A percentile compares a stretch with the other conserved stretches of the same genome.
Conservation (phyloP, 2,113 vertebrate genomes). For the Heptranchias perlo region DNA sequence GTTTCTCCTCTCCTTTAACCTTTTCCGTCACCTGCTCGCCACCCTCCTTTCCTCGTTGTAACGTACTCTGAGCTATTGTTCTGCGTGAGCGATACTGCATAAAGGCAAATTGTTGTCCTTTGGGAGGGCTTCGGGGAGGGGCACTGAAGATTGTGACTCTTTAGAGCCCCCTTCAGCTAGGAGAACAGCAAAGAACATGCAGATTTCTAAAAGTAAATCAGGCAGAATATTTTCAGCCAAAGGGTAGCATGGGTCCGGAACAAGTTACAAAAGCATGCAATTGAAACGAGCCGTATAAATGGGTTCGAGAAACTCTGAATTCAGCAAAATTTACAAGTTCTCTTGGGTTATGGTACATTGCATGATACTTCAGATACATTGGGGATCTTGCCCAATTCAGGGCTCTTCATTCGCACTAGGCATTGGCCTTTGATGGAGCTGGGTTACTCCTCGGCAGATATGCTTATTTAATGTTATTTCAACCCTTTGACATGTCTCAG, state of each 20-base stretch:
- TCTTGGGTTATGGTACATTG: no score
- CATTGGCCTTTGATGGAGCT: no score
- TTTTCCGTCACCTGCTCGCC: not conserved
- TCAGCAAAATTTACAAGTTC: not conserved
- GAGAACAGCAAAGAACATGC: not conserved
- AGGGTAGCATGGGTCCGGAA: not conserved
- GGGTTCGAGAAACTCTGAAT: not conserved
- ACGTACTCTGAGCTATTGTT: not conserved
- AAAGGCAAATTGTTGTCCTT: not conserved
- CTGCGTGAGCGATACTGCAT: not conserved
- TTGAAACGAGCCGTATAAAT: not conserved
- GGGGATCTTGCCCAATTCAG: no score
- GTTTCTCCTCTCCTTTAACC: constrained; percentile 48
- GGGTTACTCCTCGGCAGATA: no score
- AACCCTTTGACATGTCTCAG: not conserved
- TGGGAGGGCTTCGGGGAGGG: not conserved
- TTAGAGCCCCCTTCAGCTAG: not conserved
- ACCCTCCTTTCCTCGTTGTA: not conserved
- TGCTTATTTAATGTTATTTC: not conserved
- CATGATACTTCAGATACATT: no score
- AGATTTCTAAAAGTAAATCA: not conserved
- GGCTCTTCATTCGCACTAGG: no score
- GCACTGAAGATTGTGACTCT: not conserved
- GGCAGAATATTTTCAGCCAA: not conserved
- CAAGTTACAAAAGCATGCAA: not conserved